Percentiles rank a stretch among this genome's conserved stretches.
Evolutionary conservation across 2,113 vertebrate genomes (phyloP).

Genomic region (Malurus elegans): DNA sequence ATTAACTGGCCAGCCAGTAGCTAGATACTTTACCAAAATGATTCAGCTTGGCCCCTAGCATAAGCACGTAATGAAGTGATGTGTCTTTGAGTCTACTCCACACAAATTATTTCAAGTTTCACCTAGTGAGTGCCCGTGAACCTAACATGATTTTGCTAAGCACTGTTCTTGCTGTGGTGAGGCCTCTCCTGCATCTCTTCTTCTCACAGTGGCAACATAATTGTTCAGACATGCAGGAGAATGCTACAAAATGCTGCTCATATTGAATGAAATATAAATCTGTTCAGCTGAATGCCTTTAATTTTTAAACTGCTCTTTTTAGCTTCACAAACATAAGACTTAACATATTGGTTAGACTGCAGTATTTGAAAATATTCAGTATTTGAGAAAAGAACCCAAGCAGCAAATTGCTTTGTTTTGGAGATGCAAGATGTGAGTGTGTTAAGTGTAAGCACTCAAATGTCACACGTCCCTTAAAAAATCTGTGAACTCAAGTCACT

Average conservation of each 20-base stretch:
- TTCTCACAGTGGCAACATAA: neutral
- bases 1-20: conserved; percentile 31
- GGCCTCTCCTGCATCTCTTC: neutral
- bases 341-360: neutral
- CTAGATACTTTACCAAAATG: conserved; percentile 6
- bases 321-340: neutral
- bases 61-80: neutral
- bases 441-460: neutral
- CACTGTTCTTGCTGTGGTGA: neutral
- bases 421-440: neutral
- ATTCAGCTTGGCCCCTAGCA: conserved; percentile 7
- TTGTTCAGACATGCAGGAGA: neutral
- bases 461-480: neutral
- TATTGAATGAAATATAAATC: neutral
- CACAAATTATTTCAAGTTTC: neutral
- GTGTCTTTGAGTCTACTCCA: neutral
- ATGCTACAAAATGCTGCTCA: neutral
- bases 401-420: neutral
- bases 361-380: neutral
- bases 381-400: neutral
- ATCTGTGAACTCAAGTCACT: neutral
- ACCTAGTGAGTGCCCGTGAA: neutral
- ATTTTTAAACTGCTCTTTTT: neutral
- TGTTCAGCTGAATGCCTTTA: neutral
- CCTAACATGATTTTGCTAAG: neutral